Conservation (phyloP, 2,797 vertebrate species). For the Gobio occitaniae region DNA sequence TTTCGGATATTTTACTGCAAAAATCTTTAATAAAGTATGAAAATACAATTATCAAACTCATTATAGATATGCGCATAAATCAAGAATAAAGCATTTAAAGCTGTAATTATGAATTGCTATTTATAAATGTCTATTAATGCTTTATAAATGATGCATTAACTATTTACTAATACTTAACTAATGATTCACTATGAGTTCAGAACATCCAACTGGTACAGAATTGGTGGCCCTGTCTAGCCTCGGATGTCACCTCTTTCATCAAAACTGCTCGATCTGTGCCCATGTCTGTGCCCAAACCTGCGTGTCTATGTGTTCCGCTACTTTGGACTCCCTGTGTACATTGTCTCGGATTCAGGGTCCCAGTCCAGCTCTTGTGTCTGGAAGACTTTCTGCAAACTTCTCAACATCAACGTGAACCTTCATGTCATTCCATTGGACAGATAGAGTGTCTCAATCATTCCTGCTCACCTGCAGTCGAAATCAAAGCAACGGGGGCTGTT, state of each 20-base stretch:
- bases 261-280: background rate
- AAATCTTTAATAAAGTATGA: too few relatives aligned
- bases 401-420: background rate
- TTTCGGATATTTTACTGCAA: too few relatives aligned
- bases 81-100: too few relatives aligned
- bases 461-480: too few relatives aligned
- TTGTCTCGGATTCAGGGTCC: background rate
- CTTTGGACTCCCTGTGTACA: background rate
- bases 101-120: too few relatives aligned
- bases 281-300: background rate
- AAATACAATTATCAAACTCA: too few relatives aligned
- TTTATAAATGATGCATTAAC: too few relatives aligned
- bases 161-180: too few relatives aligned
- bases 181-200: background rate
- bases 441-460: too few relatives aligned
- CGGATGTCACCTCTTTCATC: background rate
- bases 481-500: background rate
- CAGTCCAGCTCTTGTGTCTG: background rate
- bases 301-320: background rate
- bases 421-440: background rate
- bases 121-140: too few relatives aligned
- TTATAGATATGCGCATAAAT: too few relatives aligned
- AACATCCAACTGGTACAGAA: background rate
- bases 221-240: background rate
- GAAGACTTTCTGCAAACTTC: background rate